Base-by-base conservation (phyloP, 2,113 vertebrate species). In the Upupa epops region DNA sequence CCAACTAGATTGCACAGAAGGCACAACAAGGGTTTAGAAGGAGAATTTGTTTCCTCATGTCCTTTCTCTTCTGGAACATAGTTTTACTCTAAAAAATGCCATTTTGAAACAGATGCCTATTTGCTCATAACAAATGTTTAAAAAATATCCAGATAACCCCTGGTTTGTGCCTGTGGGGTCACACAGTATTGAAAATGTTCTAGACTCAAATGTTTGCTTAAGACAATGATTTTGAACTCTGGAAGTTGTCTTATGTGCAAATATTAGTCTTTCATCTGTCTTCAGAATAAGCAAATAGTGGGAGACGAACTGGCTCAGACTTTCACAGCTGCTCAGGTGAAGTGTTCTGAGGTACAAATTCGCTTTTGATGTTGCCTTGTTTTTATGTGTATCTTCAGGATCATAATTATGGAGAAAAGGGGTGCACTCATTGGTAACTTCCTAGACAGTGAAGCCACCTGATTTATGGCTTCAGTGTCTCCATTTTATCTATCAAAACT, bases 381-480 rank as follows among this genome's bases (percentile, higher is more conserved):
- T 94, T 87, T 88, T 83, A 37, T 59, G 28, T 94, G 54, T 94
- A 84, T 96, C 88, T 94, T 94, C 10, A 60, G 92, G 90, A 96
- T 96, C 96, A 96, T 87, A 97, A 96, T 93, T 94, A 92, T 9
- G 40, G 93, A 92, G 85, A 89, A 96, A 97, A 96, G 88, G n/a
- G n/a, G 79, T 17, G 95, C 87, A 92, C 97, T 97, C 95, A 90
- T 98, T 98, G 98, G 98, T 98, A 98, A 97, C 98, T 97, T 97
- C 98, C 98, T 98, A 97, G 97, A 97, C 96, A 97, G 96, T 96
- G 96, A 42, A 42, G 96, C 97, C 97, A 92, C 96, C 96, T 98
- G 98, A 99, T 98, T 98, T 98, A 98, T 98, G 97, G 90, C 96
- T 98, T 98, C 97, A 97, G 97, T 98, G 96, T 97, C 97, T 97